Conservation (phyloP, 2,113 vertebrate species). For the Apeltes quadracus region DNA sequence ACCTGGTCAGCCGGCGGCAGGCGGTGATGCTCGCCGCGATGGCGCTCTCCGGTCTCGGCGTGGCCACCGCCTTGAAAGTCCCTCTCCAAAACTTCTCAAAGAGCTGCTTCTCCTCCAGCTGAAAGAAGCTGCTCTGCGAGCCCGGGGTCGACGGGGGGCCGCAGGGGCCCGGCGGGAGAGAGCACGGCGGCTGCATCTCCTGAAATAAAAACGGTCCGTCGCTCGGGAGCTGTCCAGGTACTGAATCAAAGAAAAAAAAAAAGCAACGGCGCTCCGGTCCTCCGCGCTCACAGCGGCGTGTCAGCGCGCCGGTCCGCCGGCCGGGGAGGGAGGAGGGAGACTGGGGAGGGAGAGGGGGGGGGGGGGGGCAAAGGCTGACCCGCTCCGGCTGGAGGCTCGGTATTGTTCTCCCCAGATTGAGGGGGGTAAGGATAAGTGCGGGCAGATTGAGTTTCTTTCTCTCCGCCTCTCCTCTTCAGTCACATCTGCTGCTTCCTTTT, state of each 20-base stretch:
- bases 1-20: slow-evolving; percentile 85
- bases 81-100: slow-evolving; percentile 99
- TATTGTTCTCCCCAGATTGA: slow-evolving; percentile 72
- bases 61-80: slow-evolving; percentile 97
- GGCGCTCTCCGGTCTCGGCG: slow-evolving; percentile 91
- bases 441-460: slow-evolving; percentile 50
- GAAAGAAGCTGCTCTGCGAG: slow-evolving; percentile 70
- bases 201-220: too few species aligned
- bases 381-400: slow-evolving; percentile 57
- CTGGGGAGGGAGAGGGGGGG: slow-evolving; percentile 51
- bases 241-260: slow-evolving; percentile 71
- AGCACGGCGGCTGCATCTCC: slow-evolving; percentile 57
- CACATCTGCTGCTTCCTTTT: slow-evolving; percentile 69
- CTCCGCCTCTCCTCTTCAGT: slow-evolving; percentile 53
- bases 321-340: slow-evolving; percentile 60
- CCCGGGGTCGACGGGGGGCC: slow-evolving; percentile 48
- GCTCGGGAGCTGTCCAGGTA: slow-evolving; percentile 82
- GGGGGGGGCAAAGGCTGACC: slow-evolving; percentile 67
- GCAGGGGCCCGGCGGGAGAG: slow-evolving; percentile 46
- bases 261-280: slow-evolving; percentile 24
- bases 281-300: slow-evolving; percentile 53
- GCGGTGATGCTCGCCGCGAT: slow-evolving; percentile 94
- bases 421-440: slow-evolving; percentile 34
- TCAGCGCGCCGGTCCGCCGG: slow-evolving; percentile 59
- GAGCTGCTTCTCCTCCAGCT: slow-evolving; percentile 93